Conservation (phyloP, 2,888 invertebrate species). For the Euzophera pinguis region DNA sequence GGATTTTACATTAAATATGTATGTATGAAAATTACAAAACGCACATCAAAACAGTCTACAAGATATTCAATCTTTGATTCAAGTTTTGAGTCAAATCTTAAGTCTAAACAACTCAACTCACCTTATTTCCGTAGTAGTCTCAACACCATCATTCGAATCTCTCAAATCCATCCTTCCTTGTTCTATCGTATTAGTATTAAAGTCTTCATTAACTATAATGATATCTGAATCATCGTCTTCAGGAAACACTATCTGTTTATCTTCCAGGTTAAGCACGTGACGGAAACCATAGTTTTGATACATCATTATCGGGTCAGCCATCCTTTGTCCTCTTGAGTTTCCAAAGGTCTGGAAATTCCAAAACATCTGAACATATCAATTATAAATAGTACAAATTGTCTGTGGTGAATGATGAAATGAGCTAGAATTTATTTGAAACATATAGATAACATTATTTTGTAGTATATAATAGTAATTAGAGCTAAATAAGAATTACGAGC, state of each 20-base stretch:
- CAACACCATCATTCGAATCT: conserved; percentile 32
- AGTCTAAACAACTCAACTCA: too few species aligned
- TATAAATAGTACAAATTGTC: conserved; percentile 28
- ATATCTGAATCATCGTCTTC: conserved; percentile 69
- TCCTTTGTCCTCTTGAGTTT: conserved; percentile 85
- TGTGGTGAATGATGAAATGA: neutral
- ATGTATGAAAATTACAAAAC: too few species aligned
- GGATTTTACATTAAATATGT: too few species aligned
- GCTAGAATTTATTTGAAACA: neutral
- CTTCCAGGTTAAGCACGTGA: conserved; percentile 54
- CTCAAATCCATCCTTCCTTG: conserved; percentile 40
- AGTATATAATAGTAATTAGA: too few species aligned
- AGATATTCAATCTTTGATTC: too few species aligned
- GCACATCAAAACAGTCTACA: too few species aligned
- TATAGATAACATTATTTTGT: too few species aligned
- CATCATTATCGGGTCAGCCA: conserved; percentile 70
- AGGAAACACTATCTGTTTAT: conserved; percentile 64
- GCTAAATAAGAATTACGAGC: too few species aligned
- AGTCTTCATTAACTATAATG: conserved; percentile 69
- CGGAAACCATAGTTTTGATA: conserved; percentile 63
- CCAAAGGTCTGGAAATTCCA: conserved; percentile 90
- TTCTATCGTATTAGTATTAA: conserved; percentile 47
- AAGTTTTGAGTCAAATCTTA: too few species aligned
- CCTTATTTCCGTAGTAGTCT: conserved; percentile 42
- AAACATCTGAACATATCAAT: conserved; percentile 85